Conservation (phyloP, 2,888 invertebrate species). For the Drosophila ustulata region DNA sequence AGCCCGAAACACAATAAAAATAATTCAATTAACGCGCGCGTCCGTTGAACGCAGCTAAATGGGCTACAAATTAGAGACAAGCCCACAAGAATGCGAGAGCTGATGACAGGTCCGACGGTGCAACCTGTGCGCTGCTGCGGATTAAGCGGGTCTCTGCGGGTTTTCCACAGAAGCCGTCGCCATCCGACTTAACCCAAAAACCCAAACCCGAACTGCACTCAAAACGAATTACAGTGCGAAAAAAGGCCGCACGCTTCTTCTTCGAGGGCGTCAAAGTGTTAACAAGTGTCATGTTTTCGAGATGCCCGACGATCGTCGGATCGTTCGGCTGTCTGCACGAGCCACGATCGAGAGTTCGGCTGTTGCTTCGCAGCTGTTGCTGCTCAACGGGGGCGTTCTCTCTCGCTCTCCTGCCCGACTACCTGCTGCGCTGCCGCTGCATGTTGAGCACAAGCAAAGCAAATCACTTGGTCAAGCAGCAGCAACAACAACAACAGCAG, state of each 20-base stretch:
- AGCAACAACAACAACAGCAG: constrained; percentile 13
- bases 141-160: constrained; percentile 67
- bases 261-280: constrained; percentile 78
- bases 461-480: constrained; percentile 76
- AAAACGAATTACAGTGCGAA: constrained; percentile 71
- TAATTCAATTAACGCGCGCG: constrained; percentile 76
- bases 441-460: constrained; percentile 58
- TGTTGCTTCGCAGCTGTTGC: constrained; percentile 22
- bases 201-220: constrained; percentile 42
- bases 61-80: constrained; percentile 73
- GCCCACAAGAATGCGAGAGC: constrained; percentile 72
- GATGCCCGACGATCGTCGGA: constrained; percentile 45
- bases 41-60: constrained; percentile 62
- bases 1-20: constrained; percentile 67
- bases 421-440: constrained; percentile 57
- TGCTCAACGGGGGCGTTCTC: constrained; percentile 51
- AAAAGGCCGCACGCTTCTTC: constrained; percentile 43
- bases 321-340: constrained; percentile 35
- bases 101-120: constrained; percentile 57
- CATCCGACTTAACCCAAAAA: not conserved
- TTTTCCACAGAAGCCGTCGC: constrained; percentile 55
- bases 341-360: constrained; percentile 16
- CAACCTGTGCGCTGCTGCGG: constrained; percentile 50
- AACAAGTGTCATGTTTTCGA: constrained; percentile 81
- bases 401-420: constrained; percentile 8